A percentile compares a stretch with the other conserved stretches of the same genome.
Evolutionary conservation across 2,888 invertebrate species (phyloP).

Genomic region (Leptarthrus brevirostris): DNA sequence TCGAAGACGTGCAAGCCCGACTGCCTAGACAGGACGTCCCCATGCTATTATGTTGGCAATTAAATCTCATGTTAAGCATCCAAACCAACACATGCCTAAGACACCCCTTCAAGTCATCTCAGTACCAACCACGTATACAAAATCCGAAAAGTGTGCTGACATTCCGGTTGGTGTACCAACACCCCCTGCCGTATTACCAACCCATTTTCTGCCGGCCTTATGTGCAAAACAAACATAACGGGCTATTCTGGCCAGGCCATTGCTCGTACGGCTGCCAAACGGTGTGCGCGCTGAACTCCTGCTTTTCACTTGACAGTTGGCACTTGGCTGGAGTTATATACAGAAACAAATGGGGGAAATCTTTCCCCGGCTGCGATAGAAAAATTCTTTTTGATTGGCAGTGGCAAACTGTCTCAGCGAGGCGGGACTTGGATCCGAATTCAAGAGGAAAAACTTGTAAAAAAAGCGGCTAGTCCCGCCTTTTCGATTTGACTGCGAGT

Average conservation of each 20-base stretch:
- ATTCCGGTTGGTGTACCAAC: neutral
- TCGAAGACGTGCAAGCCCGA: slow-evolving; percentile 11
- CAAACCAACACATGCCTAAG: slow-evolving; percentile 8
- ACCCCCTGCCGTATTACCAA: slow-evolving; percentile 9
- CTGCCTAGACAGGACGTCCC: slow-evolving; percentile 59
- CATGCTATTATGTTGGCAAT: slow-evolving; percentile 51
- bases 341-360: slow-evolving; percentile 5
- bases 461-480: slow-evolving; percentile 6
- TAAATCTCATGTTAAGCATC: slow-evolving; percentile 31
- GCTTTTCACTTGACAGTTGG: neutral
- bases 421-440: slow-evolving; percentile 20
- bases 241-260: slow-evolving; percentile 17
- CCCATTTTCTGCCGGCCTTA: slow-evolving; percentile 15
- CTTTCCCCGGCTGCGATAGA: slow-evolving; percentile 23
- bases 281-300: neutral
- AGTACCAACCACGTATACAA: neutral
- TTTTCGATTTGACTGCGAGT: neutral
- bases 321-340: slow-evolving; percentile 11
- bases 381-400: slow-evolving; percentile 43
- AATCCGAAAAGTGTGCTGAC: neutral
- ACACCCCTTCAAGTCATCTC: neutral
- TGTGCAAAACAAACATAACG: slow-evolving; percentile 6
- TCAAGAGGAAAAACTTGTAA: slow-evolving; percentile 31
- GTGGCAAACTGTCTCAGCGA: neutral
- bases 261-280: neutral